phyloP scores from a whole-genome alignment of 2,113 vertebrate genomes.

The Erythrolamprus reginae region DNA sequence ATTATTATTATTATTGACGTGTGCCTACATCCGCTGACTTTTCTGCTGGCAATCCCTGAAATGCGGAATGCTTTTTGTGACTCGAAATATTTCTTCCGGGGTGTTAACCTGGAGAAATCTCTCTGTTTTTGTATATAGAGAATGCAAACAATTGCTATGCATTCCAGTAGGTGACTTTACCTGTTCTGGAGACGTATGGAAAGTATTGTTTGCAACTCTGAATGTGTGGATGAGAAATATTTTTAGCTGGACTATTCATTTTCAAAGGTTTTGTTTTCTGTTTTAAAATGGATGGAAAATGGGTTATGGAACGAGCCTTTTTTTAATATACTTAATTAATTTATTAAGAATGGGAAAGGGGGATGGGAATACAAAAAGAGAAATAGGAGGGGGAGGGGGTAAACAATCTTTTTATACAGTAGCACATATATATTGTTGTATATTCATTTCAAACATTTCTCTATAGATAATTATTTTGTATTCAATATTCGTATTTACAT shows the following conservation, averaged over 20 bases:
- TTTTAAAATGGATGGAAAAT: not conserved
- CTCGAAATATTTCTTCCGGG: not conserved
- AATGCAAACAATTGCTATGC: not conserved
- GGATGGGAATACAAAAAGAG: too few species aligned
- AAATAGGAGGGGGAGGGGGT: too few species aligned
- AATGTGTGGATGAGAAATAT: not conserved
- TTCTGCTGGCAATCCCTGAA: not conserved
- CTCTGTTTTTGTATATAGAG: not conserved
- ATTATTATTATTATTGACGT: not conserved
- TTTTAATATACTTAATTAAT: not conserved
- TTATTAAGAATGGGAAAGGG: too few species aligned
- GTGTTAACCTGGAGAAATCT: not conserved
- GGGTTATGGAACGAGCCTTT: not conserved
- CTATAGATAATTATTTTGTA: too few species aligned
- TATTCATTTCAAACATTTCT: too few species aligned
- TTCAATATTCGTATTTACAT: too few species aligned
- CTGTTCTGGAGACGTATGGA: not conserved
- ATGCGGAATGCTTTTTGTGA: not conserved
- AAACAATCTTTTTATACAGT: too few species aligned
- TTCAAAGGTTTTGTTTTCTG: not conserved
- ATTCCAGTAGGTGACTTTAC: not conserved
- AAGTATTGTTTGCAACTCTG: not conserved
- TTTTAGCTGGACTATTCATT: not conserved
- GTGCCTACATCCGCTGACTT: not conserved
- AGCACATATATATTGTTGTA: too few species aligned